Evolutionary conservation across 1,140 invertebrate genomes (phyloP).

Genomic region (Tetragnatha versicolor): DNA sequence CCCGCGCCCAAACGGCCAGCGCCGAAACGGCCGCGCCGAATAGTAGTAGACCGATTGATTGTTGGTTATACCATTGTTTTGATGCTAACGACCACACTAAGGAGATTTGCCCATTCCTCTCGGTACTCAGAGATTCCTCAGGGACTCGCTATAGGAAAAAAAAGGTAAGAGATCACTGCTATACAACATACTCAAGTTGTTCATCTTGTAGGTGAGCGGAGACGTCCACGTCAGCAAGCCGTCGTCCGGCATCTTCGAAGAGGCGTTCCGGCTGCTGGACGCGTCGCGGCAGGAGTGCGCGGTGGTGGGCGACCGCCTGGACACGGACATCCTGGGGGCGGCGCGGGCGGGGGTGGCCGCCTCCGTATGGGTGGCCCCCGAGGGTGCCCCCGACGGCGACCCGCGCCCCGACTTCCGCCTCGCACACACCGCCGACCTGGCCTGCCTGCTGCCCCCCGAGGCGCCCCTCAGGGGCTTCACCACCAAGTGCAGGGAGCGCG

Average conservation of each 20-base stretch:
- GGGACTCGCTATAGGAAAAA: too few species aligned
- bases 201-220: too few species aligned
- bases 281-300: constrained; percentile 77
- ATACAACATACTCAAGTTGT: too few species aligned
- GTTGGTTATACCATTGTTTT: too few species aligned
- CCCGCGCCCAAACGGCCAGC: too few species aligned
- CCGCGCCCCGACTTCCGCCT: constrained; percentile 61
- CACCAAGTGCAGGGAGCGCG: background rate
- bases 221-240: constrained; percentile 86
- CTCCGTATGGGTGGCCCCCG: constrained; percentile 77
- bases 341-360: constrained; percentile 76
- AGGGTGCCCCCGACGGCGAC: background rate
- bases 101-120: too few species aligned
- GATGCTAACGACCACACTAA: too few species aligned
- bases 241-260: constrained; percentile 73
- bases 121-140: too few species aligned
- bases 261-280: constrained; percentile 75
- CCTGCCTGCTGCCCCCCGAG: constrained; percentile 37
- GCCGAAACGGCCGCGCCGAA: too few species aligned
- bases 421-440: constrained; percentile 46
- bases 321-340: constrained; percentile 84
- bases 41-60: too few species aligned
- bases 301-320: constrained; percentile 86
- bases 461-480: constrained; percentile 28
- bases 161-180: too few species aligned